phyloP scores from a whole-genome alignment of 2,888 invertebrate genomes.

The Acanthosoma haemorrhoidale region DNA sequence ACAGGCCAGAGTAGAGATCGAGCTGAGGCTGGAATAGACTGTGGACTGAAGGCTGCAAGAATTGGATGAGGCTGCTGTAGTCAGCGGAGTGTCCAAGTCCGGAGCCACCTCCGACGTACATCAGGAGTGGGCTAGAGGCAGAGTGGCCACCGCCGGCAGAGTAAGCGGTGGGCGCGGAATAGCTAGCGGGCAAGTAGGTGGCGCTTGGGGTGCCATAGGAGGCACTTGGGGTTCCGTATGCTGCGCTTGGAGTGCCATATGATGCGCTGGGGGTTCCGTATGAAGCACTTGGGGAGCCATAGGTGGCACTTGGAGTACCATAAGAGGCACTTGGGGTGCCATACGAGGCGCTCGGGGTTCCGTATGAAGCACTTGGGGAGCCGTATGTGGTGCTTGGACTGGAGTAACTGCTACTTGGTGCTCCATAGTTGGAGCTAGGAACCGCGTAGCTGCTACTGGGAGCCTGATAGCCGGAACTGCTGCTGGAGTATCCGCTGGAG shows the following conservation, averaged over 20 bases:
- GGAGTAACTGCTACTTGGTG: not conserved
- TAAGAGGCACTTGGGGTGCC: not conserved
- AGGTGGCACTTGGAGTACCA: not conserved
- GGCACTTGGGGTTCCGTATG: not conserved
- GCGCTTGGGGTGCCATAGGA: not conserved
- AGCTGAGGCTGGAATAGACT: conserved; percentile 23
- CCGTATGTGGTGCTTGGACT: not conserved
- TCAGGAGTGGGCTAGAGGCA: not conserved
- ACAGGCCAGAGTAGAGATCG: conserved; percentile 16
- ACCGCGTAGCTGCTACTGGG: not conserved
- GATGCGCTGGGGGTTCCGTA: not conserved
- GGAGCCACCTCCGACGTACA: not conserved
- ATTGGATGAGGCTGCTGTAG: conserved; percentile 19
- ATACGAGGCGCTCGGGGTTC: conserved; percentile 1
- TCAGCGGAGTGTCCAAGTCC: not conserved
- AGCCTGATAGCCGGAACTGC: not conserved
- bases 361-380: not conserved
- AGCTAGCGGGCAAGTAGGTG: conserved; percentile 13
- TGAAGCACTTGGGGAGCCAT: not conserved
- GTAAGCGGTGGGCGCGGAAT: not conserved
- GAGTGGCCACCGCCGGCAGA: not conserved
- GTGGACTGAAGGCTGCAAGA: conserved; percentile 23
- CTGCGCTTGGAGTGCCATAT: not conserved
- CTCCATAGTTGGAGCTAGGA: conserved; percentile 3
- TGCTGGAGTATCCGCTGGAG: not conserved